phyloP scores from a whole-genome alignment of 2,888 invertebrate species.

The Tanypteryx hageni region DNA sequence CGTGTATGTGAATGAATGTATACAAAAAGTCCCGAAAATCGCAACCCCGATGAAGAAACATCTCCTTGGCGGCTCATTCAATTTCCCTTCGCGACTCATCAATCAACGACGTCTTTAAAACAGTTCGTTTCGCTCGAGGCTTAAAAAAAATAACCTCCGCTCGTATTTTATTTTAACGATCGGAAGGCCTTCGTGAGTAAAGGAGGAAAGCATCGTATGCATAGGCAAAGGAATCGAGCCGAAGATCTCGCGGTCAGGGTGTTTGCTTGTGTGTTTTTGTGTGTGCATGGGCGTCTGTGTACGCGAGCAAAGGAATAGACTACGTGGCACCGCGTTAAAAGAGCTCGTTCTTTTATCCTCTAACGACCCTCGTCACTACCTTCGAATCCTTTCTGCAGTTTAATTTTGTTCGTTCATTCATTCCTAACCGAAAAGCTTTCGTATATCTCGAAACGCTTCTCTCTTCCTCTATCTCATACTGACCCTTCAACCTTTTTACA shows the following conservation, averaged over 20 bases:
- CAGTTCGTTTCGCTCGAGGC: background rate
- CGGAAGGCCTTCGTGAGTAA: background rate
- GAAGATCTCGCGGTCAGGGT: background rate
- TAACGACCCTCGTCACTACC: background rate
- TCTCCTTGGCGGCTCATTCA: background rate
- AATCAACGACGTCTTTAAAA: background rate
- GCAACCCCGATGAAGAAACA: background rate
- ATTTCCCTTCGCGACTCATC: background rate
- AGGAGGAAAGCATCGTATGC: background rate
- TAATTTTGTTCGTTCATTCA: background rate
- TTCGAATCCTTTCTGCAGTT: background rate
- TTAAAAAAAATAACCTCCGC: background rate
- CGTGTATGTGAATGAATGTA: no score
- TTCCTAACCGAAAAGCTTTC: background rate
- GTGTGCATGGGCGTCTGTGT: no score
- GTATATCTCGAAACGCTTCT: background rate
- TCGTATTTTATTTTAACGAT: background rate
- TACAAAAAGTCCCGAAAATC: no score
- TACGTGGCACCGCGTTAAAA: no score
- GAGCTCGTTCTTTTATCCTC: background rate
- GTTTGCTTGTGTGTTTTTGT: background rate
- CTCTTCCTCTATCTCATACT: background rate
- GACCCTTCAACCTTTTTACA: background rate
- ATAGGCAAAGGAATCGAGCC: background rate
- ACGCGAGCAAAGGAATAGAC: no score